These are phyloP conservation scores for Pterostichus madidus DNA, from an alignment of 2,888 invertebrate species.

Conservation along the genomic window DNA sequence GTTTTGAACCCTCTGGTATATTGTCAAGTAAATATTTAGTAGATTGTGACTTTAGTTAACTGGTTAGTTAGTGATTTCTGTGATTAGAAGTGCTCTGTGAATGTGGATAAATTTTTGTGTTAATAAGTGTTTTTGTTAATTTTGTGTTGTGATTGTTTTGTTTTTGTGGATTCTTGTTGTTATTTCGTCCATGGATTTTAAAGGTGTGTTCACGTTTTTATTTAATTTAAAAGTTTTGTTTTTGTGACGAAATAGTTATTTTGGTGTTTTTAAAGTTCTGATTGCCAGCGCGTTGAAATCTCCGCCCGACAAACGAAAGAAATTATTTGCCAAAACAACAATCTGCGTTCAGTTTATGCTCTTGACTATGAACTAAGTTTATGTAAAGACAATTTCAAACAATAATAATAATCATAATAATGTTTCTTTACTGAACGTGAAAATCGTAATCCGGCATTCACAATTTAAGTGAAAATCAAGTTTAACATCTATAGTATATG, in stretches of 20 bases:
- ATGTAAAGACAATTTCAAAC: no score
- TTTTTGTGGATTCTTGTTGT: slow-evolving; percentile 17
- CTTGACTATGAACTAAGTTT: no score
- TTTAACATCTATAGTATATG: no score
- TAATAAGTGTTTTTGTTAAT: slow-evolving; percentile 4
- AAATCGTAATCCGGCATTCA: no score
- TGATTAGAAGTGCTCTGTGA: slow-evolving; percentile 29
- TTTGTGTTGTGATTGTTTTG: slow-evolving; percentile 18
- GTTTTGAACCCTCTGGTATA: background rate
- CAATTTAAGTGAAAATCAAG: no score
- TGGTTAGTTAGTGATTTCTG: background rate
- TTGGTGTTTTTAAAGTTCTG: background rate
- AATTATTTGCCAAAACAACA: background rate
- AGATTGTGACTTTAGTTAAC: background rate
- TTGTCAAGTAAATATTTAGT: slow-evolving; percentile 31
- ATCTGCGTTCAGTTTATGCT: no score
- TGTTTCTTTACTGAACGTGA: no score
- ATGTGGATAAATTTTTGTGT: slow-evolving; percentile 29
- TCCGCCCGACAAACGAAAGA: background rate
- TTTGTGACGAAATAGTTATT: background rate
- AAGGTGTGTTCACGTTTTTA: slow-evolving; percentile 37
- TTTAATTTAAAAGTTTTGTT: slow-evolving; percentile 18
- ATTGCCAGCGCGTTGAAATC: slow-evolving; percentile 26
- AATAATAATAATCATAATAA: no score
- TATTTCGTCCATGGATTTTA: slow-evolving; percentile 26